phyloP scores from a whole-genome alignment of 2,888 invertebrate species.

The Kryphioiulus occultus region DNA sequence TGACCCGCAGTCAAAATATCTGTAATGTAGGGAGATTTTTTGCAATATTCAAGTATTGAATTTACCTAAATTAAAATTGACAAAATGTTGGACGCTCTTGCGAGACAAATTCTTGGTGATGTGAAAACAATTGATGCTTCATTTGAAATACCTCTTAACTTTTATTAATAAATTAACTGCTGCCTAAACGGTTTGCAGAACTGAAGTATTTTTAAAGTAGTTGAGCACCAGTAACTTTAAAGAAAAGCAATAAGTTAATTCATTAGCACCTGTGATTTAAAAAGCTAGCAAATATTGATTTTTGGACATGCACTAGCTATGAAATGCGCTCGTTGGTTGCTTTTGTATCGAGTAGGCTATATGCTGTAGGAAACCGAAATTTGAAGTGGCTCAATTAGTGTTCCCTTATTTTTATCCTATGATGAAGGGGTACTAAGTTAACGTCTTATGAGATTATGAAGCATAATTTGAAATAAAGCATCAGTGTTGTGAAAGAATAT shows the following conservation, averaged over 20 bases:
- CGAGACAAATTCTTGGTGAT: background rate
- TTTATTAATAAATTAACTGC: background rate
- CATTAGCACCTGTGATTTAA: background rate
- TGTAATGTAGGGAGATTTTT: background rate
- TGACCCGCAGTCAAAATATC: background rate
- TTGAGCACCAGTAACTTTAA: background rate
- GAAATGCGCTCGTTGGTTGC: background rate
- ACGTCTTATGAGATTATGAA: background rate
- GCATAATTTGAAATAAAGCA: conserved; percentile 8
- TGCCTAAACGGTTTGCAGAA: background rate
- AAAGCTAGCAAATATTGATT: background rate
- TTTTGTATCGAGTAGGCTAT: background rate
- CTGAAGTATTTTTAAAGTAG: background rate
- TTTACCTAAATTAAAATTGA: background rate
- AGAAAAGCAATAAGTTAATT: background rate
- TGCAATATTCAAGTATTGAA: background rate
- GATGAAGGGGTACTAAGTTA: background rate
- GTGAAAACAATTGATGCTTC: background rate
- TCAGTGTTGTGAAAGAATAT: background rate
- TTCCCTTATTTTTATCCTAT: background rate
- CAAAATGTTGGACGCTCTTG: background rate
- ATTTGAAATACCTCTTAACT: background rate
- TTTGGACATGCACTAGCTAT: background rate
- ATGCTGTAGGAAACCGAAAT: background rate
- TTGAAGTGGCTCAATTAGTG: background rate